A percentile compares a stretch with the other conserved stretches of the same genome.
These are phyloP conservation scores for Notodonta dromedarius DNA, from an alignment of 2,888 invertebrate species.

Conservation along the genomic window DNA sequence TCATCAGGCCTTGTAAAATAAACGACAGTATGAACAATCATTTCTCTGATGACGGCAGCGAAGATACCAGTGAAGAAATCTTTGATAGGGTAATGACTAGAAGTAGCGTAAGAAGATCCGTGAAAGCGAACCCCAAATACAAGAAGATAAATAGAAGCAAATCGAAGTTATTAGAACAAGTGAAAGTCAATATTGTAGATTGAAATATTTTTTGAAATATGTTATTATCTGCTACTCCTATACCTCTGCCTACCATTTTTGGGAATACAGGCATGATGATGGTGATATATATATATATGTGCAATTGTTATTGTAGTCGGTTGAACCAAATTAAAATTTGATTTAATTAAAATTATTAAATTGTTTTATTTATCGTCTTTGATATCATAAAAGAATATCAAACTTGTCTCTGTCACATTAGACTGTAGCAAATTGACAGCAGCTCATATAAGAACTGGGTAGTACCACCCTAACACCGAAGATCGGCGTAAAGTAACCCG, in stretches of 20 bases:
- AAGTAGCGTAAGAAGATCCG: conserved; percentile 73
- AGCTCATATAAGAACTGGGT: too few relatives aligned
- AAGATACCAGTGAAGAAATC: conserved; percentile 79
- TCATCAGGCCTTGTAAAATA: conserved; percentile 68
- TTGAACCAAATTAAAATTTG: conserved; percentile 15
- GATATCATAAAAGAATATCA: background rate
- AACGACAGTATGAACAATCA: conserved; percentile 81
- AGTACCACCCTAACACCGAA: too few relatives aligned
- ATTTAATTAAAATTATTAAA: conserved; percentile 19
- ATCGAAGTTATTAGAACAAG: conserved; percentile 76
- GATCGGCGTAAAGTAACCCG: too few relatives aligned
- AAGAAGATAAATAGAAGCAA: conserved; percentile 78
- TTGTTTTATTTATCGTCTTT: background rate
- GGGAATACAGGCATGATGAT: too few relatives aligned
- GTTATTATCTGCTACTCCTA: conserved; percentile 4
- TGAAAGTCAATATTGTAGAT: conserved; percentile 75
- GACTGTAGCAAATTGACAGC: too few relatives aligned
- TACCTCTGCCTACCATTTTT: too few relatives aligned
- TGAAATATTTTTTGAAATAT: conserved; percentile 37
- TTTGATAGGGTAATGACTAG: conserved; percentile 79
- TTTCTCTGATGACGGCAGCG: conserved; percentile 79
- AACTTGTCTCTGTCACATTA: background rate
- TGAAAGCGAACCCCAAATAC: conserved; percentile 80
- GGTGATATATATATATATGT: conserved; percentile 5
- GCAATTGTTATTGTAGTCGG: conserved; percentile 14